Conservation (phyloP, 2,888 invertebrate species). For the Apamea monoglypha region DNA sequence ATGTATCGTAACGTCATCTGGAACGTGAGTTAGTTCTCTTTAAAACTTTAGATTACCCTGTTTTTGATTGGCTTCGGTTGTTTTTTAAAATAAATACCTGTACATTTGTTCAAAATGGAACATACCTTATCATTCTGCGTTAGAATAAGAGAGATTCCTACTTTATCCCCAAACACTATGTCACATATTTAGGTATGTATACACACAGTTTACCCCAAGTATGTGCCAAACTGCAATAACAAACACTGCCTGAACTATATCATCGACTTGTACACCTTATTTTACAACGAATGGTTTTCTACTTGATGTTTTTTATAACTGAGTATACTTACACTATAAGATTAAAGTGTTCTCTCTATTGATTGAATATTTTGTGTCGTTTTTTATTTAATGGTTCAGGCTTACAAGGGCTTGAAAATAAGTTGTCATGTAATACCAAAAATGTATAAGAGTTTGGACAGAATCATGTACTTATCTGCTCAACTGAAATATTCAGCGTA, state of each 20-base stretch:
- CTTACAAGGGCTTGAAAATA: neutral
- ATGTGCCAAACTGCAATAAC: constrained; percentile 51
- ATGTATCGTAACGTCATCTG: constrained; percentile 10
- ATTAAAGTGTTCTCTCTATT: neutral
- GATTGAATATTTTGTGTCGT: neutral
- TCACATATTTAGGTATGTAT: neutral
- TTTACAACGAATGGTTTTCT: constrained; percentile 59
- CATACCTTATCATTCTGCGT: neutral
- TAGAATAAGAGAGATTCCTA: neutral
- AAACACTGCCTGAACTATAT: constrained; percentile 41
- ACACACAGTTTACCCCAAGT: neutral
- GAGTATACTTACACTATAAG: neutral
- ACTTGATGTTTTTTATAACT: constrained; percentile 26
- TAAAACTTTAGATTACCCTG: constrained; percentile 11
- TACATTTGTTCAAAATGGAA: neutral
- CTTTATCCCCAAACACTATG: neutral
- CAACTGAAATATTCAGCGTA: neutral
- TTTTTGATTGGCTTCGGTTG: constrained; percentile 2
- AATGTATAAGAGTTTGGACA: neutral
- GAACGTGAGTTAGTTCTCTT: constrained; percentile 6
- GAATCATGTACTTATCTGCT: neutral
- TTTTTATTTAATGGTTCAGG: neutral
- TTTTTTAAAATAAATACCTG: neutral
- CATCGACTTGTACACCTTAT: constrained; percentile 46
- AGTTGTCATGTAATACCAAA: neutral